These are phyloP conservation scores for Sialis fuliginosa DNA, from an alignment of 2,888 invertebrate species.

Conservation along the genomic window DNA sequence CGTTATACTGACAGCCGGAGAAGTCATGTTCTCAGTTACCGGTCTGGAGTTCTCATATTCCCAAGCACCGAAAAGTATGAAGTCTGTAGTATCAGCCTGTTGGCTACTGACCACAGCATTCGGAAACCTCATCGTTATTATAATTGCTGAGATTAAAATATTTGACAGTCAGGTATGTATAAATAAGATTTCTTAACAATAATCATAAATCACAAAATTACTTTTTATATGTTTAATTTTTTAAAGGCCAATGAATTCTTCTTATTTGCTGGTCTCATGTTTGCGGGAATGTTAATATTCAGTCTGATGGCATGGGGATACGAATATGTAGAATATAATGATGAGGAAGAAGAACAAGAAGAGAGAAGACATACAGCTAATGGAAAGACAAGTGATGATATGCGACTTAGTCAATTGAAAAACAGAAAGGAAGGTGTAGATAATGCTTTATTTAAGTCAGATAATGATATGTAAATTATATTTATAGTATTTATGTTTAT, in stretches of 20 bases:
- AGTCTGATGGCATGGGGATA: conserved; percentile 63
- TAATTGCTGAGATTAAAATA: conserved; percentile 63
- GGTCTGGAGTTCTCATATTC: conserved; percentile 93
- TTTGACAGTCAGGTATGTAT: conserved; percentile 51
- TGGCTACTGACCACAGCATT: conserved; percentile 88
- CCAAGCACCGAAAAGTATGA: conserved; percentile 85
- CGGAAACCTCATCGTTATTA: conserved; percentile 83
- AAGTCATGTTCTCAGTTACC: conserved; percentile 92
- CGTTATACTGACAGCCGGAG: conserved; percentile 77
- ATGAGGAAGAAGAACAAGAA: too few species aligned
- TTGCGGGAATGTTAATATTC: conserved; percentile 66
- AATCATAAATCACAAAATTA: background rate
- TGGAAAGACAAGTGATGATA: too few species aligned
- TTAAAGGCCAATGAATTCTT: conserved; percentile 74
- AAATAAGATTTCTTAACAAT: background rate
- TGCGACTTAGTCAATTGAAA: too few species aligned
- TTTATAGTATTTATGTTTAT: too few species aligned
- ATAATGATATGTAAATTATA: too few species aligned
- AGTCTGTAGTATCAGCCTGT: conserved; percentile 78
- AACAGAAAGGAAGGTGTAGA: too few species aligned
- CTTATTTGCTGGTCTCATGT: conserved; percentile 74
- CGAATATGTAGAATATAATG: conserved; percentile 34
- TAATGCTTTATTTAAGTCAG: too few species aligned
- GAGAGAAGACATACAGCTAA: too few species aligned
- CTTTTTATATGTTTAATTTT: conserved; percentile 6